phyloP scores from a whole-genome alignment of 2,888 invertebrate species.

The Alsophila aescularia region DNA sequence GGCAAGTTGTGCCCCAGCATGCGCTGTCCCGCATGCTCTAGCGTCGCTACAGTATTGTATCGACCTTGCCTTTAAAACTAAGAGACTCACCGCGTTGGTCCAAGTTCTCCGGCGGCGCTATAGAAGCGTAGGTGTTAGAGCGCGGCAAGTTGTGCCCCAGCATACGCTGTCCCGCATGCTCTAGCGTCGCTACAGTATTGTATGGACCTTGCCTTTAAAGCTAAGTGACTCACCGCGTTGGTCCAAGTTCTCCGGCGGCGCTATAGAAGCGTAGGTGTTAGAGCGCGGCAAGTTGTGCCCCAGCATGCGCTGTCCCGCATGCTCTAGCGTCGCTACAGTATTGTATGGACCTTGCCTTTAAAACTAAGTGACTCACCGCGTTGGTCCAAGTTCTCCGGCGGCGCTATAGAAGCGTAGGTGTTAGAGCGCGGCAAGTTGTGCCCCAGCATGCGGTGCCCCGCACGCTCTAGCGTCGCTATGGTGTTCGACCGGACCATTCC shows the following conservation, averaged over 20 bases:
- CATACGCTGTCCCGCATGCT: no score
- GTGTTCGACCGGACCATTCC: slow-evolving; percentile 87
- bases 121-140: no score
- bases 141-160: no score
- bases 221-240: no score
- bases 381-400: slow-evolving; percentile 66
- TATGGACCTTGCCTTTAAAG: no score
- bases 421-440: slow-evolving; percentile 87
- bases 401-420: slow-evolving; percentile 89
- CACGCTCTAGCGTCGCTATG: slow-evolving; percentile 86
- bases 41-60: no score
- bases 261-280: slow-evolving; percentile 82
- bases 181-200: no score
- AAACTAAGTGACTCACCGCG: slow-evolving; percentile 48
- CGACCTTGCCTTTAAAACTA: no score
- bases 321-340: slow-evolving; percentile 86
- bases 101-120: no score
- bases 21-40: no score
- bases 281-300: slow-evolving; percentile 88
- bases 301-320: slow-evolving; percentile 90
- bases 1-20: no score
- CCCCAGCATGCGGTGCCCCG: slow-evolving; percentile 91
- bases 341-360: slow-evolving; percentile 87
- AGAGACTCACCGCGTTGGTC: no score
- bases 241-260: slow-evolving; percentile 82